Percentiles rank a stretch among this genome's conserved stretches.
Conservation (phyloP, 2,113 vertebrate genomes). For the Etheostoma spectabile region DNA sequence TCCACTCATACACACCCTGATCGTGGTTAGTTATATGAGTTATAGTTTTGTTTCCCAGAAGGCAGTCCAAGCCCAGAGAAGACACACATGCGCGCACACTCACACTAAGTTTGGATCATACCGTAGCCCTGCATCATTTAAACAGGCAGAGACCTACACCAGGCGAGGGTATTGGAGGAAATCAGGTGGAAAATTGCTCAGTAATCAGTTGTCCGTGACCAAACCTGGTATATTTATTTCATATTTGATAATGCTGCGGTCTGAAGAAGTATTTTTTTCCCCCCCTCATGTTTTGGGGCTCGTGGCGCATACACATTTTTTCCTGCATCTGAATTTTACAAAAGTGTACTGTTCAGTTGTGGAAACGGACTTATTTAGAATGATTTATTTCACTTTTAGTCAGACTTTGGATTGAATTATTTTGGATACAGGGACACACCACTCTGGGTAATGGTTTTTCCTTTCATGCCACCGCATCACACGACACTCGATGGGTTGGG, state of each 20-base stretch:
- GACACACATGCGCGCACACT: conserved; percentile 41
- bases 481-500: background rate
- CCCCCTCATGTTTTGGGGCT: background rate
- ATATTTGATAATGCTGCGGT: conserved; percentile 16
- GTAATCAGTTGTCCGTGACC: background rate
- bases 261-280: background rate
- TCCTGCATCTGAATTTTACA: conserved; percentile 30
- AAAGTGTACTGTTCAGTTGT: conserved; percentile 27
- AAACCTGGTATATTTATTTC: background rate
- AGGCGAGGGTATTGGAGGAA: background rate
- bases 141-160: background rate
- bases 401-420: conserved; percentile 36
- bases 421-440: conserved; percentile 36
- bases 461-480: conserved; percentile 10
- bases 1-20: conserved; percentile 50
- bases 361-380: conserved; percentile 45
- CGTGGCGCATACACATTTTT: conserved; percentile 8
- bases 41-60: conserved; percentile 75
- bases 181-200: background rate
- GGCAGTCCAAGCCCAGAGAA: conserved; percentile 52
- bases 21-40: conserved; percentile 67
- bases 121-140: conserved; percentile 41
- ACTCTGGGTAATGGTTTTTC: conserved; percentile 34
- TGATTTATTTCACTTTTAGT: conserved; percentile 44
- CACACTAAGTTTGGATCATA: conserved; percentile 42